phyloP scores from a whole-genome alignment of 2,797 vertebrate genomes.

The Acipenser transmontanus region DNA sequence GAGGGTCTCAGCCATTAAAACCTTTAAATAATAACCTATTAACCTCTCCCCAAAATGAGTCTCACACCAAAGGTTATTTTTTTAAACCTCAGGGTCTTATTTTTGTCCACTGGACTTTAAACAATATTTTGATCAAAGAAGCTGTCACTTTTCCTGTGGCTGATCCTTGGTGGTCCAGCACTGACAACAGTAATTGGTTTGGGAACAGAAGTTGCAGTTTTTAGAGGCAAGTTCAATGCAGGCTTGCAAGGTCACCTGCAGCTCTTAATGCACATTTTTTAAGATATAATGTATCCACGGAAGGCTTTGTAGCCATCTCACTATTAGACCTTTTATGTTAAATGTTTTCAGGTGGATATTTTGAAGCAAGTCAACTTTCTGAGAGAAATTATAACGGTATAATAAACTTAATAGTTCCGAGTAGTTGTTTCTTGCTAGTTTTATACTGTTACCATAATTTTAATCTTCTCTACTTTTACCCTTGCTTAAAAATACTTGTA shows the following conservation, averaged over 20 bases:
- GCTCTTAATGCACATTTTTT: constrained; percentile 46
- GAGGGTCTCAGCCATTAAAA: neutral
- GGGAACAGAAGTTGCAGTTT: constrained; percentile 45
- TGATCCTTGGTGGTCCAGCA: constrained; percentile 68
- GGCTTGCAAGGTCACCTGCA: constrained; percentile 62
- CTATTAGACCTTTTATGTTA: too few relatives aligned
- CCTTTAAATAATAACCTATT: constrained; percentile 1
- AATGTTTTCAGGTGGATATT: too few relatives aligned
- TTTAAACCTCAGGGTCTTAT: constrained; percentile 14
- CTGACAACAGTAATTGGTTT: constrained; percentile 69
- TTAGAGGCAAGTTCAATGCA: constrained; percentile 19
- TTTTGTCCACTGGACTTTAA: constrained; percentile 34
- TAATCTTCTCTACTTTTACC: too few relatives aligned
- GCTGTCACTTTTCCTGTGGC: constrained; percentile 45
- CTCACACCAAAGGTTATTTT: constrained; percentile 13
- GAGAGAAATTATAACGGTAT: too few relatives aligned
- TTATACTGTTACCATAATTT: too few relatives aligned
- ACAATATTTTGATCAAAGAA: constrained; percentile 53
- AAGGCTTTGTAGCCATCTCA: too few relatives aligned
- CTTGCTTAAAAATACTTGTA: too few relatives aligned
- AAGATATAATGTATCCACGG: constrained; percentile 55
- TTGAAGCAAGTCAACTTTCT: too few relatives aligned
- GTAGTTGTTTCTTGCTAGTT: too few relatives aligned
- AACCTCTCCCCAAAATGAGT: constrained; percentile 4
- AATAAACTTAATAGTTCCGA: too few relatives aligned